Evolutionary conservation across 2,113 vertebrate genomes (phyloP).

Genomic region (cat (Felis catus)): F.catus_Fca126_mat1.0 CM031423.1:2961001-2961500

Average conservation of each 20-base stretch:
- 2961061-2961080: background rate
- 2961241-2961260: background rate
- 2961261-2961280: background rate
- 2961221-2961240: background rate
- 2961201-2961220: background rate
- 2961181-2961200: background rate
- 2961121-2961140: background rate
- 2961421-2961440: too few species aligned
- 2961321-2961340: fast-evolving
- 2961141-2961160: too few species aligned
- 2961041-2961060: background rate
- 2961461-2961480: background rate
- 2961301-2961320: background rate
- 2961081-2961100: background rate
- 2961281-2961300: background rate
- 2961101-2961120: background rate
- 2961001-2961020: background rate
- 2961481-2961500: background rate
- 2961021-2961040: background rate
- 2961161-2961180: background rate
- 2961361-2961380: background rate
- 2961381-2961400: background rate
- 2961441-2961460: background rate
- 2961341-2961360: background rate
- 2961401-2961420: background rate